A percentile compares a stretch with the other conserved stretches of the same genome.
These are phyloP conservation scores for Lycocerus yunnanus DNA, from an alignment of 2,888 invertebrate species.

Conservation along the genomic window DNA sequence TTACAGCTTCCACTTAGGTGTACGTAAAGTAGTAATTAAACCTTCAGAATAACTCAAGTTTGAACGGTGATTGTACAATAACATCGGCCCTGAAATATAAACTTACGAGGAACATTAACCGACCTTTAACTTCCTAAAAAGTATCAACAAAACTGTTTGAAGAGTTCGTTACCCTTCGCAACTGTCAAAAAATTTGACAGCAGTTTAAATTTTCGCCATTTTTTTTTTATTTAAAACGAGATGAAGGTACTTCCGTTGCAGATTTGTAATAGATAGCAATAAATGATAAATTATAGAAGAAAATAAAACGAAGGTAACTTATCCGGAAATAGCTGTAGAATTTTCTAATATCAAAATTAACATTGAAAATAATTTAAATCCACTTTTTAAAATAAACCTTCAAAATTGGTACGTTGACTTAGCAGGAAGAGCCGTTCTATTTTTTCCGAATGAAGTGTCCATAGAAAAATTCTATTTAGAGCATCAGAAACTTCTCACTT, in stretches of 20 bases:
- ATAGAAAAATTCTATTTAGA: constrained; percentile 1
- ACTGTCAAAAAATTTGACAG: neutral
- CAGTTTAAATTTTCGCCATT: neutral
- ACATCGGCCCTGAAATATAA: neutral
- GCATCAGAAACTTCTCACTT: neutral
- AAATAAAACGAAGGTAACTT: neutral
- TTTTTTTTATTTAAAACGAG: neutral
- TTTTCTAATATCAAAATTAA: neutral
- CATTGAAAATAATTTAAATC: neutral
- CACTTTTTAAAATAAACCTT: neutral
- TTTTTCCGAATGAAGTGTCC: neutral
- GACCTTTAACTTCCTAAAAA: neutral
- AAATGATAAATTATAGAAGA: neutral
- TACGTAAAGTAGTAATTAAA: neutral
- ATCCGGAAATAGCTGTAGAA: neutral
- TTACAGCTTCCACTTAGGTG: neutral
- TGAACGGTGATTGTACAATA: neutral
- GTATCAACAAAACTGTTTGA: neutral
- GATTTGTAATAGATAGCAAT: neutral
- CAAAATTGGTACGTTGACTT: neutral
- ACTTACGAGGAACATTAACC: neutral
- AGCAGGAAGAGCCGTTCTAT: constrained; percentile 7
- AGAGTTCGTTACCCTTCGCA: neutral
- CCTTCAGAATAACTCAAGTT: neutral
- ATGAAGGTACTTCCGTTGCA: neutral